phyloP scores from a whole-genome alignment of 2,797 vertebrate species.

The Falco columbarius region DNA sequence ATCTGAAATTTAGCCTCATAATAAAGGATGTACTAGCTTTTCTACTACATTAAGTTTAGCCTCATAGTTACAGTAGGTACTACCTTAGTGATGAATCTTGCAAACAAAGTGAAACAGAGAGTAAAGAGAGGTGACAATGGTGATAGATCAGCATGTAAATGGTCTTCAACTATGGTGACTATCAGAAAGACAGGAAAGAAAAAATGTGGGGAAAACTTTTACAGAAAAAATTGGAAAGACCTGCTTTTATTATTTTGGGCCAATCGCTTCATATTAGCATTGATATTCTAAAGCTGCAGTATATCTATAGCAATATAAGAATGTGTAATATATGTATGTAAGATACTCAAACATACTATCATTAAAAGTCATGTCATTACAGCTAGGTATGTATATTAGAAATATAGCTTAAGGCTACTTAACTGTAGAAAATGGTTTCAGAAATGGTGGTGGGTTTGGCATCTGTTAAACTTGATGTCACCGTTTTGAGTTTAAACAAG shows the following conservation, averaged over 20 bases:
- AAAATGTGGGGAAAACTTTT: not conserved
- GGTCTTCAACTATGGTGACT: not conserved
- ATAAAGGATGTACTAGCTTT: not conserved
- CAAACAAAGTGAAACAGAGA: not conserved
- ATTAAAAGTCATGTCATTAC: not conserved
- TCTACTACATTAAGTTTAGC: not conserved
- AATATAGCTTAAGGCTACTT: not conserved
- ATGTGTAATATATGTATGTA: not conserved
- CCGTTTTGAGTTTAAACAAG: not conserved
- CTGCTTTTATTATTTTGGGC: not conserved
- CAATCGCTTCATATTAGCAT: not conserved
- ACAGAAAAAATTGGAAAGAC: not conserved
- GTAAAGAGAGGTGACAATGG: not conserved
- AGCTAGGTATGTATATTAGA: not conserved
- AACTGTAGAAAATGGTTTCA: not conserved
- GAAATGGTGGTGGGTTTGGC: not conserved
- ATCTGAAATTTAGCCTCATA: not conserved
- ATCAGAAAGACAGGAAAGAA: not conserved
- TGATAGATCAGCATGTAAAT: not conserved
- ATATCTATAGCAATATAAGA: not conserved
- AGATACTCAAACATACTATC: not conserved
- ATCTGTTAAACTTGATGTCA: not conserved
- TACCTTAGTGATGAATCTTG: not conserved
- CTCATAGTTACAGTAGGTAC: not conserved
- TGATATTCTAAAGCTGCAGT: not conserved